Evolutionary conservation across 2,888 invertebrate genomes (phyloP), one percentile per base, ranked within the genome.

Genomic region (Anthoptus insignis): DNA sequence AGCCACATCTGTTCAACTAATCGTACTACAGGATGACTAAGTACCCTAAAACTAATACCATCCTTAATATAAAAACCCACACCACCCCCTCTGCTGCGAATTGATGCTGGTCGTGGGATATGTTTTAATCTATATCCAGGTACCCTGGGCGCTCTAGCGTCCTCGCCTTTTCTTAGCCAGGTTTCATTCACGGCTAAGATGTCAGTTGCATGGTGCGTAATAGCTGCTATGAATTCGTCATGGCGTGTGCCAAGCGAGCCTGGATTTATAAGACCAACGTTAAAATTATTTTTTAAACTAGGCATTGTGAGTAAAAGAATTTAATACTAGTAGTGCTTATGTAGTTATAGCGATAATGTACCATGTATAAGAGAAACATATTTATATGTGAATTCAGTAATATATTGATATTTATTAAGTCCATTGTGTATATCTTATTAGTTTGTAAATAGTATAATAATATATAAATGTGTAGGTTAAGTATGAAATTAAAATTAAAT

Each of bases 1-100:
- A 72, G 6, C 68, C 71, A 72, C 67, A 69, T 67, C 39, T 72
- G 68, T 27, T 69, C 69, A 19, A 72, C 66, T n/a, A 11, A 57
- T n/a, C 21, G 22, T 13, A 19, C 29, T 32, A 7, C 29, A 19
- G 49, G 47, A 21, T 47, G 61, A 3, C 8, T 2, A 7, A 34
- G 14, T 37, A 32, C 27, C 1, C 24, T 24, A 7, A 24, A 16
- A 13, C 32, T 9, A 3, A 64, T 1, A n/a, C 60, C 64, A 3
- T 29, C 16, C 11, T 29, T 50, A 22, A 56, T 19, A 29, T 60
- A 64, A 53, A 60, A 67, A 8, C 53, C 64, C 8, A 67, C 67
- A 7, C 67, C 64, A 2, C 67, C 64, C 2, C 64, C 67, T n/a
- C 64, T 59, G 1, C 21, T 9, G n/a, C 57, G 60, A 13, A 67